Conservation (phyloP, 2,113 vertebrate genomes). For the Collichthys lucidus region DNA sequence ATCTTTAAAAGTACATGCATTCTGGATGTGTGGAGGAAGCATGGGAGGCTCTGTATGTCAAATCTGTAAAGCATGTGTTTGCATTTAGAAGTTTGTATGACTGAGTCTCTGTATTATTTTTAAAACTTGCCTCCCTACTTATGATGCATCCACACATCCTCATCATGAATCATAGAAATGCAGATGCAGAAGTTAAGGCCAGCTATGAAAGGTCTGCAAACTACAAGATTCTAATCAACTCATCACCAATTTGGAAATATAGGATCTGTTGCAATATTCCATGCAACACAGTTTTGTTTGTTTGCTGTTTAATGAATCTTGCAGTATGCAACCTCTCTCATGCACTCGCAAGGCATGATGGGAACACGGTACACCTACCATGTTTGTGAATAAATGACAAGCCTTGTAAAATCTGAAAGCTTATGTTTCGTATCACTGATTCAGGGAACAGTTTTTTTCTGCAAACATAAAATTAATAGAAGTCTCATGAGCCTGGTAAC, state of each 20-base stretch:
- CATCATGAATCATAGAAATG: slow-evolving; percentile 31
- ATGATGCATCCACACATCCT: slow-evolving; percentile 54
- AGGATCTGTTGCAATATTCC: neutral
- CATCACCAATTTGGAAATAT: neutral
- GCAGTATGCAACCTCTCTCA: slow-evolving; percentile 54
- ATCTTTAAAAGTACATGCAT: slow-evolving; percentile 25
- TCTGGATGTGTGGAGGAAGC: slow-evolving; percentile 63
- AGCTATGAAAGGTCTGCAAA: slow-evolving; percentile 44
- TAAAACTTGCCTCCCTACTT: neutral
- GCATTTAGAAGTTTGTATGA: neutral
- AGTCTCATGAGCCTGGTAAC: slow-evolving; percentile 47
- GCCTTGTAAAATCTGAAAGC: slow-evolving; percentile 98
- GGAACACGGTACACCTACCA: slow-evolving; percentile 86
- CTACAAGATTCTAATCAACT: slow-evolving; percentile 54
- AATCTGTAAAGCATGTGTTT: too few relatives aligned
- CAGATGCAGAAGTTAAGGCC: slow-evolving; percentile 29
- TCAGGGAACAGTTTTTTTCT: slow-evolving; percentile 98
- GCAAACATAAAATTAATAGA: slow-evolving; percentile 82
- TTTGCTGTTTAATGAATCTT: slow-evolving; percentile 58
- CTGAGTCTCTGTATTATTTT: neutral
- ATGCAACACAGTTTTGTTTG: neutral
- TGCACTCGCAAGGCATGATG: slow-evolving; percentile 30
- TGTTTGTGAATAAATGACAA: slow-evolving; percentile 99
- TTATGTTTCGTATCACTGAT: slow-evolving; percentile 98
- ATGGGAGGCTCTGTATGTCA: neutral